Conservation (phyloP, 2,113 vertebrate genomes). For the Bubalus kerabau region DNA sequence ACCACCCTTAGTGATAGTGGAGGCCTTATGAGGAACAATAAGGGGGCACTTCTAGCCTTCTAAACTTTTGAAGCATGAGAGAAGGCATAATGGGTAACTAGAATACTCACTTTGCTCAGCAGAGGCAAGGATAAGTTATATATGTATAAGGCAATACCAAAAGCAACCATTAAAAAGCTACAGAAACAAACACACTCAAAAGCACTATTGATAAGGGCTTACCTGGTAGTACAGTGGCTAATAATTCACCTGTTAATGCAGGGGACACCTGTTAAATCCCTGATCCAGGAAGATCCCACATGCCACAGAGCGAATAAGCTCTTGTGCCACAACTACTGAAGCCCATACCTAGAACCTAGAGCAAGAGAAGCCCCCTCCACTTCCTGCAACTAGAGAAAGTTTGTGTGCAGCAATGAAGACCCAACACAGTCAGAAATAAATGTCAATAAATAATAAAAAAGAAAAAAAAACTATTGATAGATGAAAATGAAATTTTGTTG, state of each 20-base stretch:
- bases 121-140: background rate
- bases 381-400: background rate
- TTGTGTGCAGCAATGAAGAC: background rate
- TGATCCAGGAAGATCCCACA: background rate
- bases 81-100: background rate
- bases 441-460: background rate
- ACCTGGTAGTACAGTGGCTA: background rate
- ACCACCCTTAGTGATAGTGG: background rate
- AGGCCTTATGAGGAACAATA: background rate
- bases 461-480: background rate
- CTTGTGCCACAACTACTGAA: background rate
- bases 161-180: background rate
- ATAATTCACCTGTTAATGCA: background rate
- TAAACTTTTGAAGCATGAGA: background rate
- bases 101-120: background rate
- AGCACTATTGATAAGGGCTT: background rate
- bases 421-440: background rate
- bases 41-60: background rate
- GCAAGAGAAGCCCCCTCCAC: background rate
- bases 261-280: background rate
- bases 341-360: background rate
- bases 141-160: background rate
- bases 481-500: background rate
- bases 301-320: rapidly evolving
- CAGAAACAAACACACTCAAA: background rate